Percentiles rank a stretch among this genome's conserved stretches.
Conservation (phyloP, 2,113 vertebrate genomes). For the Chrysemys picta region DNA sequence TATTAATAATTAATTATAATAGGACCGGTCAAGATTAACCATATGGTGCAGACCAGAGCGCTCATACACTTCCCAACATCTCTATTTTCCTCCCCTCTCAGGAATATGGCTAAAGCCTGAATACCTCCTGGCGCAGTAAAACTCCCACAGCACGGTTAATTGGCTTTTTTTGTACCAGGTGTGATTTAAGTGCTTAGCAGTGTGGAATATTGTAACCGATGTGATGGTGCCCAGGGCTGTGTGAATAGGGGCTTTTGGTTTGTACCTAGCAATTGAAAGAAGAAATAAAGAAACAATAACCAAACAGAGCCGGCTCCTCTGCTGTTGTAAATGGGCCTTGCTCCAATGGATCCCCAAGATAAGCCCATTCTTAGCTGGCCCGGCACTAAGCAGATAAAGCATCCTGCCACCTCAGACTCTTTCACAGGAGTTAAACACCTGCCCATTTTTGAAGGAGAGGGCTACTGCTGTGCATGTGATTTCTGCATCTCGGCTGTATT, state of each 20-base stretch:
- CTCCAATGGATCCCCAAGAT: not conserved
- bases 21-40: not conserved
- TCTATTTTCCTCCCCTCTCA: slow-evolving; percentile 21
- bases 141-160: not conserved
- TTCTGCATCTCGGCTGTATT: not conserved
- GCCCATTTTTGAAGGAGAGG: not conserved
- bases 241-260: not conserved
- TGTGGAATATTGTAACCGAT: not conserved
- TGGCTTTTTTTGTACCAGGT: not conserved
- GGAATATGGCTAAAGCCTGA: slow-evolving; percentile 12
- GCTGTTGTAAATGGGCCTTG: not conserved
- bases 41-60: slow-evolving; percentile 21
- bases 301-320: not conserved
- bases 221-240: not conserved
- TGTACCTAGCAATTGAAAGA: not conserved
- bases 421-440: not conserved
- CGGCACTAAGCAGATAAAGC: rapidly evolving
- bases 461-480: not conserved
- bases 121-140: not conserved
- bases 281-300: not conserved
- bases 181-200: not conserved
- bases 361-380: rapidly evolving
- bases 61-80: slow-evolving; percentile 12
- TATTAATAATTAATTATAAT: slow-evolving; percentile 24
- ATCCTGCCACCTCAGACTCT: rapidly evolving